Conservation (phyloP, 2,113 vertebrate species). For the Tetrax tetrax region DNA sequence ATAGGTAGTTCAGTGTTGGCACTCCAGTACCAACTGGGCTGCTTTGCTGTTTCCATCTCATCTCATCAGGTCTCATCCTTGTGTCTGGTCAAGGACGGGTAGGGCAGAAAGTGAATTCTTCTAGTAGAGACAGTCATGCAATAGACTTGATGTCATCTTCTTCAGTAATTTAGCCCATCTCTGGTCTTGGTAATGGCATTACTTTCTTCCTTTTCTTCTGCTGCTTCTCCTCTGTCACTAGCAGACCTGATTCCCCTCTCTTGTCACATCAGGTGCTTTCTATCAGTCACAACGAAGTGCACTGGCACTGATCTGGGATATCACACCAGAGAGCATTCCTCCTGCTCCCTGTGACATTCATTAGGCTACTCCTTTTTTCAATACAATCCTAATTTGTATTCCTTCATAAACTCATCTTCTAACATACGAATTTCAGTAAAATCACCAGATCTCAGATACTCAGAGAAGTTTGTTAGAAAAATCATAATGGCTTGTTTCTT, state of each 20-base stretch:
- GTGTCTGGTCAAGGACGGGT: not conserved
- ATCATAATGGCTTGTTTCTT: not conserved
- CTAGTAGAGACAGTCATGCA: not conserved
- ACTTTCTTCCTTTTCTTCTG: not conserved
- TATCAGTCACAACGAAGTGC: not conserved
- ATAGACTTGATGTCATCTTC: not conserved
- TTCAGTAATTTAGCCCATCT: not conserved
- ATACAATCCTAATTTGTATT: not conserved
- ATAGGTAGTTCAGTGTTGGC: not conserved
- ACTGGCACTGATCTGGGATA: not conserved
- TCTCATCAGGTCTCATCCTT: not conserved
- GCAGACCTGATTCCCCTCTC: not conserved
- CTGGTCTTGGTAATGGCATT: not conserved
- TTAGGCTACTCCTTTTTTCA: not conserved
- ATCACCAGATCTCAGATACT: not conserved
- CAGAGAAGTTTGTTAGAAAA: not conserved
- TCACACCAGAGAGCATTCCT: not conserved
- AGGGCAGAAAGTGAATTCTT: not conserved
- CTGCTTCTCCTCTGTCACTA: not conserved
- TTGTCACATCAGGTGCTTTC: fast-evolving
- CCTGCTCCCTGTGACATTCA: not conserved
- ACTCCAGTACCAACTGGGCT: not conserved
- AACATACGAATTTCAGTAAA: not conserved
- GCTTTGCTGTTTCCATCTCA: not conserved
- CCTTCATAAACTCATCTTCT: not conserved